These are phyloP conservation scores for Erannis defoliaria DNA, from an alignment of 2,888 invertebrate species.

Conservation along the genomic window DNA sequence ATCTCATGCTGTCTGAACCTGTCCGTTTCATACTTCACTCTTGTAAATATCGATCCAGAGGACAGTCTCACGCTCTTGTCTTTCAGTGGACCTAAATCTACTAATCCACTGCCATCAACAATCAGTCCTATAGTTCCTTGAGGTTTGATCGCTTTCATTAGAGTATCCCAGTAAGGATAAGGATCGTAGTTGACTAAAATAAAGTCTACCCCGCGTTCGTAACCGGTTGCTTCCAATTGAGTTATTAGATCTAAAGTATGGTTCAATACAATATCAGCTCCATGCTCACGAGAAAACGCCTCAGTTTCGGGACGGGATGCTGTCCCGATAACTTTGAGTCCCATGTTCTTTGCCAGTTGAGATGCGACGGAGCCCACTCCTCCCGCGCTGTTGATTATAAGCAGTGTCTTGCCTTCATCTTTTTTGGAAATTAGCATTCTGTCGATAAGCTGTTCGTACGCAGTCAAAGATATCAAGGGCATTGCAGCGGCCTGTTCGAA, in stretches of 20 bases:
- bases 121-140: conserved; percentile 75
- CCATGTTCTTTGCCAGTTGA: conserved; percentile 70
- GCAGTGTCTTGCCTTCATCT: conserved; percentile 69
- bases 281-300: conserved; percentile 62
- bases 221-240: conserved; percentile 67
- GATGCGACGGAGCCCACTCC: conserved; percentile 77
- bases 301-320: conserved; percentile 70
- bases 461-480: conserved; percentile 75
- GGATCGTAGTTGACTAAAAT: conserved; percentile 78
- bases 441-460: conserved; percentile 71
- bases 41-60: conserved; percentile 73
- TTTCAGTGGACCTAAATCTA: conserved; percentile 67
- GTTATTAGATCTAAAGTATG: conserved; percentile 66
- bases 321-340: conserved; percentile 75
- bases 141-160: conserved; percentile 71
- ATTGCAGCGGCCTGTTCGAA: conserved; percentile 79
- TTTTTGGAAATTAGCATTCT: conserved; percentile 68
- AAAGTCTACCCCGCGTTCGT: conserved; percentile 67
- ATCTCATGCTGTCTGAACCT: conserved; percentile 70
- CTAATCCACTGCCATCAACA: conserved; percentile 70
- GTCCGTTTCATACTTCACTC: conserved; percentile 71
- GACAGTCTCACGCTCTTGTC: conserved; percentile 74
- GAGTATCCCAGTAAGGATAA: conserved; percentile 73
- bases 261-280: conserved; percentile 70
- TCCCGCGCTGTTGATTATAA: conserved; percentile 77